These are phyloP conservation scores for Catocala nupta DNA, from an alignment of 2,888 invertebrate species.

Conservation along the genomic window DNA sequence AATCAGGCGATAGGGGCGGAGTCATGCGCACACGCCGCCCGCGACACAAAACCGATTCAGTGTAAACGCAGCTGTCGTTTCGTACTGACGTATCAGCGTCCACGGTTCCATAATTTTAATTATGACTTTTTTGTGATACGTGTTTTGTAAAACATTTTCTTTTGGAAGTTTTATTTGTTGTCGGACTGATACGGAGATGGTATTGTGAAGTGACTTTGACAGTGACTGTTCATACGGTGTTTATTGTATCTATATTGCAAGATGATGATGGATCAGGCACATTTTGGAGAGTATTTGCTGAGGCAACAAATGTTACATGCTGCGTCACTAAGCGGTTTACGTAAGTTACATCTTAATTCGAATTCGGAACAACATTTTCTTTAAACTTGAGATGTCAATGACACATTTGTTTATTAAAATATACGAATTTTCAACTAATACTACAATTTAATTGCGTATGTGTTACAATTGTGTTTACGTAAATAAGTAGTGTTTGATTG, in stretches of 20 bases:
- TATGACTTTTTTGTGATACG: slow-evolving; percentile 74
- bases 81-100: slow-evolving; percentile 65
- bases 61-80: slow-evolving; percentile 79
- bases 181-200: slow-evolving; percentile 61
- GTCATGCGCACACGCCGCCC: slow-evolving; percentile 82
- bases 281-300: slow-evolving; percentile 83
- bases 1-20: slow-evolving; percentile 72
- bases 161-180: slow-evolving; percentile 47
- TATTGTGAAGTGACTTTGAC: slow-evolving; percentile 75
- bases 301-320: slow-evolving; percentile 85
- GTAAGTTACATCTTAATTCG: slow-evolving; percentile 64
- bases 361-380: neutral
- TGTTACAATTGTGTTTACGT: too few species aligned
- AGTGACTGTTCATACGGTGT: slow-evolving; percentile 56
- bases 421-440: too few species aligned
- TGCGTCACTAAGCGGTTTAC: slow-evolving; percentile 79
- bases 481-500: too few species aligned
- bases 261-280: slow-evolving; percentile 86
- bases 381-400: neutral
- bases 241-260: slow-evolving; percentile 48
- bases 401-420: too few species aligned
- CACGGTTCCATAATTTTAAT: slow-evolving; percentile 59
- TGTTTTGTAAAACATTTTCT: slow-evolving; percentile 51
- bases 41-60: slow-evolving; percentile 67
- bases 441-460: too few species aligned